phyloP scores from a whole-genome alignment of 2,797 vertebrate genomes.

The Lithobates sylvaticus region DNA sequence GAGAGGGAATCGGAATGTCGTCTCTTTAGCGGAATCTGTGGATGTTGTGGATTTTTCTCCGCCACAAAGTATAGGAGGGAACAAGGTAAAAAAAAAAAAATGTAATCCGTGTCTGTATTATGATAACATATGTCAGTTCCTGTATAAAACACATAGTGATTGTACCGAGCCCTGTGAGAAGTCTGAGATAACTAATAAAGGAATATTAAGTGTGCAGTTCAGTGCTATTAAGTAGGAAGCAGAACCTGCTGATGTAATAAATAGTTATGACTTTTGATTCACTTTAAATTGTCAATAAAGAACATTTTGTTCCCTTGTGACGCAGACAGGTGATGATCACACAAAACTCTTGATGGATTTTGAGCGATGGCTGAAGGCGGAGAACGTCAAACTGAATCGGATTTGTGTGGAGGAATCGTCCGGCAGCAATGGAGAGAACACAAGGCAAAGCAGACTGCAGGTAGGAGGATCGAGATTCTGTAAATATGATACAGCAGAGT shows the following conservation, averaged over 20 bases:
- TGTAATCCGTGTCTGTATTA: no score
- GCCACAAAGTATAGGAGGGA: not conserved
- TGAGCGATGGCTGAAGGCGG: constrained; percentile 82
- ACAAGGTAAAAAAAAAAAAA: not conserved
- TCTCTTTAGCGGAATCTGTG: constrained; percentile 18
- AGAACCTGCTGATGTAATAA: no score
- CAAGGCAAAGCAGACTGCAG: constrained; percentile 75
- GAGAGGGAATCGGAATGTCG: not conserved
- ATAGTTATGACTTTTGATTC: no score
- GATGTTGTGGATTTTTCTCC: constrained; percentile 25
- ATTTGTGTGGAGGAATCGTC: constrained; percentile 66
- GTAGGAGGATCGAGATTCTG: constrained; percentile 70
- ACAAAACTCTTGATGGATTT: constrained; percentile 75
- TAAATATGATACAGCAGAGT: not conserved
- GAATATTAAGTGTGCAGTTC: no score
- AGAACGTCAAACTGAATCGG: constrained; percentile 79
- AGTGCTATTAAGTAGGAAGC: no score
- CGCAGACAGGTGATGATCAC: constrained; percentile 64
- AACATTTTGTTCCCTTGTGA: constrained; percentile 6
- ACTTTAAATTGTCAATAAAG: no score
- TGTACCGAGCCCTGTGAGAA: no score
- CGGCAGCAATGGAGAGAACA: constrained; percentile 70
- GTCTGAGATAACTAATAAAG: no score
- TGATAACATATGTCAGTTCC: no score
- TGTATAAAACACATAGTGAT: no score